These are phyloP conservation scores for Papilio elwesi DNA, from an alignment of 2,888 invertebrate genomes.

Conservation along the genomic window DNA sequence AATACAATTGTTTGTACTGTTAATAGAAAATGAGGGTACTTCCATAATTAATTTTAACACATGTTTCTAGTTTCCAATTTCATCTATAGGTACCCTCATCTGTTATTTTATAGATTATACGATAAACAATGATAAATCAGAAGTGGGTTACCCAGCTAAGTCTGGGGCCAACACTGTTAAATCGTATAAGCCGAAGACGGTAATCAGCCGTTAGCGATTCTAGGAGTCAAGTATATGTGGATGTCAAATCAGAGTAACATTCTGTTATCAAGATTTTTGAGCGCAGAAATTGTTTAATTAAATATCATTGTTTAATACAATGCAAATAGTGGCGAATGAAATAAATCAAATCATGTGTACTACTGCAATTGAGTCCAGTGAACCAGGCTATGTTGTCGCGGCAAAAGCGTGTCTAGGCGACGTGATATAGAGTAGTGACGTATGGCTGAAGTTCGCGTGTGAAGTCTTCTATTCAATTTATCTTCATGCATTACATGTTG, in stretches of 20 bases:
- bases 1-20: no score
- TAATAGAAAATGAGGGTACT: neutral
- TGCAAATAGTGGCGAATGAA: constrained; percentile 1
- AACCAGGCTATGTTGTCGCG: constrained; percentile 8
- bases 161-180: no score
- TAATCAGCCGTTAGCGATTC: no score
- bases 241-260: no score
- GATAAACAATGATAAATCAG: no score
- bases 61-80: neutral
- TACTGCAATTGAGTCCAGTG: neutral
- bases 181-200: no score
- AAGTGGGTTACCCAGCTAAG: no score
- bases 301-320: neutral
- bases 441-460: neutral
- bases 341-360: neutral
- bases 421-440: neutral
- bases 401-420: neutral
- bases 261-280: no score
- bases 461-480: neutral
- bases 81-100: neutral
- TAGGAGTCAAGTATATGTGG: no score
- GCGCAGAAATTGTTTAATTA: no score
- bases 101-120: no score
- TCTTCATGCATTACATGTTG: no score
- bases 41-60: neutral